These are phyloP conservation scores for Cydia amplana DNA, from an alignment of 1,140 invertebrate species.

Conservation along the genomic window DNA sequence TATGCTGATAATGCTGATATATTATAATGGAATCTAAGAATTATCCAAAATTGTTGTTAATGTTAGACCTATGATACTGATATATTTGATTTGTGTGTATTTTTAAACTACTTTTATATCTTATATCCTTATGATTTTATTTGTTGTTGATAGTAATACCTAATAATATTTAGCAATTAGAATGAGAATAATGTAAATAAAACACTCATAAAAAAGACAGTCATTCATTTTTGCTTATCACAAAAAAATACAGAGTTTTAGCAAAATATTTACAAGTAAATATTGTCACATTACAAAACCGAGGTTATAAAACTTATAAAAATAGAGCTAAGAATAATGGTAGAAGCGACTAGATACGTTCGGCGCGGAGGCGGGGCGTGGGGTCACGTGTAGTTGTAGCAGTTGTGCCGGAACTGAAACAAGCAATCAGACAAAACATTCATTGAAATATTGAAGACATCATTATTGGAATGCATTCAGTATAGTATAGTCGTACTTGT, in stretches of 20 bases:
- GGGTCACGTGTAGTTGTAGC: slow-evolving; percentile 83
- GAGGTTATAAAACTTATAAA: slow-evolving; percentile 51
- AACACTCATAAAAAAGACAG: slow-evolving; percentile 40
- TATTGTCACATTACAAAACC: slow-evolving; percentile 52
- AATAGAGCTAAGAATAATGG: slow-evolving; percentile 45
- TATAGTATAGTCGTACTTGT: too few species aligned
- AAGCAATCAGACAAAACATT: neutral
- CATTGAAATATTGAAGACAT: too few species aligned
- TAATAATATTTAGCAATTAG: slow-evolving; percentile 22
- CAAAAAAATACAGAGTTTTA: slow-evolving; percentile 43
- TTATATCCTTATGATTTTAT: neutral
- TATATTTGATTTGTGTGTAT: too few species aligned
- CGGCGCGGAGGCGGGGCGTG: slow-evolving; percentile 47
- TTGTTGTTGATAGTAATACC: neutral
- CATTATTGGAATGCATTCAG: too few species aligned
- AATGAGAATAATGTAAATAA: slow-evolving; percentile 38
- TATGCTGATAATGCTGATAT: too few species aligned
- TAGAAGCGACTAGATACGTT: slow-evolving; percentile 47
- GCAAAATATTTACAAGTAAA: slow-evolving; percentile 58
- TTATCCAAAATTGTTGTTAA: too few species aligned
- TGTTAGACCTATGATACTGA: too few species aligned
- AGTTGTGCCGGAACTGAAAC: slow-evolving; percentile 83
- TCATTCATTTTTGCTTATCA: slow-evolving; percentile 41
- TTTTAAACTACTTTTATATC: neutral
- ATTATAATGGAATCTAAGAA: too few species aligned